phyloP scores from a whole-genome alignment of 2,797 vertebrate genomes.

The Hyperoplus lanceolatus region DNA sequence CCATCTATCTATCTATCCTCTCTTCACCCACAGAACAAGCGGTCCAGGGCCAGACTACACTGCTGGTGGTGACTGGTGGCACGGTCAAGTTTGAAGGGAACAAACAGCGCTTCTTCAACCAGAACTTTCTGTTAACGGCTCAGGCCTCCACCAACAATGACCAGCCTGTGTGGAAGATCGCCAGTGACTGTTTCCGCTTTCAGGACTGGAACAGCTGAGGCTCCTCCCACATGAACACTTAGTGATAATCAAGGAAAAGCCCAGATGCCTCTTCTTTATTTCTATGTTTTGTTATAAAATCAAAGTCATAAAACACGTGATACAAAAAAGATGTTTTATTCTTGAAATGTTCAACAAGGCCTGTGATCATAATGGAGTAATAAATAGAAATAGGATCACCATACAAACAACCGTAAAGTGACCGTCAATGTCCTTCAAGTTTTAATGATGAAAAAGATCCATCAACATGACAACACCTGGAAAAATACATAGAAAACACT shows the following conservation, averaged over 20 bases:
- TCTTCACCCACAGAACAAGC: constrained; percentile 90
- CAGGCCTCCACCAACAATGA: constrained; percentile 90
- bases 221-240: neutral
- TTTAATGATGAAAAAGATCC: constrained; percentile 36
- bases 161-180: constrained; percentile 96
- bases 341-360: constrained; percentile 66
- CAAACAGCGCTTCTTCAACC: constrained; percentile 95
- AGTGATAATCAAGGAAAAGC: neutral
- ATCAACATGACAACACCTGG: constrained; percentile 41
- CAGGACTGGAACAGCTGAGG: constrained; percentile 92
- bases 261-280: constrained; percentile 5
- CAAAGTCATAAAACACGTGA: constrained; percentile 6
- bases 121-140: constrained; percentile 95
- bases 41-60: constrained; percentile 93
- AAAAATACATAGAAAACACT: constrained; percentile 65
- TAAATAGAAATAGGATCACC: constrained; percentile 71
- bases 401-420: constrained; percentile 52
- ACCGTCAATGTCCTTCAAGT: constrained; percentile 21
- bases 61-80: constrained; percentile 94
- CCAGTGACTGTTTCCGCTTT: constrained; percentile 97
- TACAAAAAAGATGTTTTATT: constrained; percentile 81
- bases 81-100: constrained; percentile 96
- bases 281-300: constrained; percentile 48
- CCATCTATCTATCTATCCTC: neutral
- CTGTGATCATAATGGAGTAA: constrained; percentile 68